Percentiles rank a stretch among this genome's conserved stretches.
phyloP scores from a whole-genome alignment of 2,797 vertebrate genomes.

The Catostomus latipinnis region DNA sequence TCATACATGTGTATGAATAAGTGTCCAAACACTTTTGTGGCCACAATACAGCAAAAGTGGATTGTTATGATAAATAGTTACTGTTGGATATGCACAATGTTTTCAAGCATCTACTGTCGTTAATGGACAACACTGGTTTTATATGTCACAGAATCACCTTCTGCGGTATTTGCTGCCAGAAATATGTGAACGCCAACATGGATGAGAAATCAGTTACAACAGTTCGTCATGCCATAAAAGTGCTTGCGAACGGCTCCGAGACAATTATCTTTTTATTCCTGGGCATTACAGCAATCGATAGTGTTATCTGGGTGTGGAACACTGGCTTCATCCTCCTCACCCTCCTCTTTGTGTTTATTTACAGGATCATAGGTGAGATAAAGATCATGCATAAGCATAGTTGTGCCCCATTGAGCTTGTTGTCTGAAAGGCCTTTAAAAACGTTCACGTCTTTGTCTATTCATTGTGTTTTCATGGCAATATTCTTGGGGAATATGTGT shows the following conservation, averaged over 20 bases:
- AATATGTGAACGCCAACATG: conserved; percentile 96
- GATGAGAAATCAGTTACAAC: conserved; percentile 87
- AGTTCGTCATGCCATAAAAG: conserved; percentile 91
- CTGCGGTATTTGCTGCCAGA: conserved; percentile 94
- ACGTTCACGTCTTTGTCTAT: neutral
- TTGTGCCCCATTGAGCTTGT: neutral
- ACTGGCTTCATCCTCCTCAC: conserved; percentile 95
- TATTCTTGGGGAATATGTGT: neutral
- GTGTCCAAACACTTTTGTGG: too few relatives aligned
- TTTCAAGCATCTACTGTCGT: neutral
- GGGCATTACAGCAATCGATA: conserved; percentile 92
- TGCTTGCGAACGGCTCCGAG: conserved; percentile 92
- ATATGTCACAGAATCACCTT: conserved; percentile 85
- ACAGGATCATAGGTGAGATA: conserved; percentile 89
- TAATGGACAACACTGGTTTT: neutral
- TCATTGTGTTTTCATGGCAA: neutral
- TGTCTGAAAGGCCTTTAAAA: neutral
- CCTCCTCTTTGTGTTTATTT: conserved; percentile 89
- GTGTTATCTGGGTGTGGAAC: conserved; percentile 92
- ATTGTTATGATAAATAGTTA: too few relatives aligned
- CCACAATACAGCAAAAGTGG: too few relatives aligned
- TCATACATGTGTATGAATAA: too few relatives aligned
- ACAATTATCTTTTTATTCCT: conserved; percentile 98
- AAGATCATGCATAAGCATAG: too few relatives aligned
- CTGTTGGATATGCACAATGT: neutral